Conservation (phyloP, 2,797 vertebrate genomes). For the Gymnoscopelus microlampas region DNA sequence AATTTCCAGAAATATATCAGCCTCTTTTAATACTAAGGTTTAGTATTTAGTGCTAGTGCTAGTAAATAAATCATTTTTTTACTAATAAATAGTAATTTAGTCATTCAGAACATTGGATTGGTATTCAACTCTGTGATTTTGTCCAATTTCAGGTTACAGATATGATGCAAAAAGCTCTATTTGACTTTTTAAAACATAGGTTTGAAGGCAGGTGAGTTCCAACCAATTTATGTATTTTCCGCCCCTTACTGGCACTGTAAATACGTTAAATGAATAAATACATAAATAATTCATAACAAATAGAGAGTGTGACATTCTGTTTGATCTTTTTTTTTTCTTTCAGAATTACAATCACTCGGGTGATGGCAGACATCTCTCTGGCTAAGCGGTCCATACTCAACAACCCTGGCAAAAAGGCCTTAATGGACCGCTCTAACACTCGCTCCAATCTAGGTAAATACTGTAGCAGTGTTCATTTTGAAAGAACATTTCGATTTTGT, state of each 20-base stretch:
- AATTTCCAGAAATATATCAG: no score
- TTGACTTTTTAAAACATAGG: constrained; percentile 99
- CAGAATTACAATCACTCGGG: constrained; percentile 97
- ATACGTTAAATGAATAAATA: no score
- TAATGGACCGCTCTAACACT: constrained; percentile 96
- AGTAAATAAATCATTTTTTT: no score
- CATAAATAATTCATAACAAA: no score
- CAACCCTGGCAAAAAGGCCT: constrained; percentile 97
- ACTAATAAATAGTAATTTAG: no score
- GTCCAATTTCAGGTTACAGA: constrained; percentile 89
- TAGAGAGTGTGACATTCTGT: no score
- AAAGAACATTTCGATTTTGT: no score
- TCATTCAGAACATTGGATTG: neutral
- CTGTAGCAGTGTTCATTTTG: constrained; percentile 19
- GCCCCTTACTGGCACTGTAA: neutral
- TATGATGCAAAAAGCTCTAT: constrained; percentile 99
- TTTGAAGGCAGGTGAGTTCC: constrained; percentile 97
- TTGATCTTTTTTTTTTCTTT: constrained; percentile 13
- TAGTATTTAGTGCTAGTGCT: no score
- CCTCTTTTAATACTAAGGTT: no score
- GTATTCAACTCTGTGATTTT: neutral
- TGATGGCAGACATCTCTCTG: constrained; percentile 97
- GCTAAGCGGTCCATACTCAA: constrained; percentile 98
- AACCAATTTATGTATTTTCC: constrained; percentile 27
- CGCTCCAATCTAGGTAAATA: constrained; percentile 92